Conservation (phyloP, 37 sponge, comb jelly and placozoan genomes). For the Diacarnus erythraeanus region DNA sequence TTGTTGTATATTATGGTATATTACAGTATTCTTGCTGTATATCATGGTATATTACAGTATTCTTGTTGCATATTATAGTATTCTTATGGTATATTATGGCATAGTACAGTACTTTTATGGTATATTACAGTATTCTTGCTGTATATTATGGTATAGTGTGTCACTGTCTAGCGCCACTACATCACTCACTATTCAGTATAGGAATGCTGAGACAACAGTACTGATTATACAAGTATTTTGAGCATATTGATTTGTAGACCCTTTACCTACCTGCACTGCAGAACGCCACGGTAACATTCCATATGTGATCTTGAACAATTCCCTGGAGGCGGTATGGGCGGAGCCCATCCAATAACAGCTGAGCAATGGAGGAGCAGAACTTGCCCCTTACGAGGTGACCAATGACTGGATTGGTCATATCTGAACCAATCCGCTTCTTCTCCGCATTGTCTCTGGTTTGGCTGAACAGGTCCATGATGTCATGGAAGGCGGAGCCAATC, state of each 20-base stretch:
- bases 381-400: constrained; percentile 69
- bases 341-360: constrained; percentile 68
- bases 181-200: too few species aligned
- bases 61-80: too few species aligned
- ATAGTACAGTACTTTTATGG: too few species aligned
- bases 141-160: too few species aligned
- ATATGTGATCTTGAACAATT: constrained; percentile 54
- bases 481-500: constrained; percentile 49
- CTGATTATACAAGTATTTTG: too few species aligned
- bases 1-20: too few species aligned
- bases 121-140: too few species aligned
- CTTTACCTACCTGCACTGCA: constrained; percentile 53
- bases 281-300: constrained; percentile 71
- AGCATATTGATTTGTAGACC: not conserved
- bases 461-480: constrained; percentile 38
- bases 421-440: constrained; percentile 56
- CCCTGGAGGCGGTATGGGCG: constrained; percentile 65
- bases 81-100: too few species aligned
- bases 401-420: constrained; percentile 56
- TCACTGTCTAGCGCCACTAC: too few species aligned
- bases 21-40: too few species aligned
- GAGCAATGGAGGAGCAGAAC: constrained; percentile 64
- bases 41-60: too few species aligned
- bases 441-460: not conserved
- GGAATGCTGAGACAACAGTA: too few species aligned